Evolutionary conservation across 2,888 invertebrate species (phyloP).

Genomic region (Catotricha subobsoleta): DNA sequence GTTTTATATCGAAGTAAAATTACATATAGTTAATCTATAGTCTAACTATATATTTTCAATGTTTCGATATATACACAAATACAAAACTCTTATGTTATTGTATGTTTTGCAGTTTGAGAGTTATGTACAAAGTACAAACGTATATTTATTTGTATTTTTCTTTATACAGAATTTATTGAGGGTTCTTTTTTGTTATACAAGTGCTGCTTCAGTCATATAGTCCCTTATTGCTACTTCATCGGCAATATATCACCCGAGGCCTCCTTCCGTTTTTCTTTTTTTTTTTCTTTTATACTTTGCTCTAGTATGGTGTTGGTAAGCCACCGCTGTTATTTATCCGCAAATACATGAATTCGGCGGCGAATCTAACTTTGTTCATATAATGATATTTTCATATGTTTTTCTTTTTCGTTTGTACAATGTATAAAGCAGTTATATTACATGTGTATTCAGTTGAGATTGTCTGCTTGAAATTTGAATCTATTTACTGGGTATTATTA

Average conservation of each 20-base stretch:
- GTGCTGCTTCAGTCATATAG: no score
- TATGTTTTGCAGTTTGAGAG: no score
- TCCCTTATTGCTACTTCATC: constrained; percentile 7
- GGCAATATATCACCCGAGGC: constrained; percentile 4
- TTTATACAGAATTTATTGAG: background rate
- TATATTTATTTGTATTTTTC: no score
- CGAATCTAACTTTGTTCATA: constrained; percentile 6
- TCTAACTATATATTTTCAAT: no score
- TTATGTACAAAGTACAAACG: no score
- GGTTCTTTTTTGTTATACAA: no score
- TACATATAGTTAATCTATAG: no score
- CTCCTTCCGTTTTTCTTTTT: background rate
- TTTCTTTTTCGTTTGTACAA: constrained; percentile 1
- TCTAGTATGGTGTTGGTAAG: constrained; percentile 2
- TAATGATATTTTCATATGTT: no score
- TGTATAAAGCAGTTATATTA: background rate
- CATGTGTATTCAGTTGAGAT: background rate
- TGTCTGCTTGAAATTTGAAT: background rate
- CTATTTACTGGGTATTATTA: no score
- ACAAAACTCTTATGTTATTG: no score
- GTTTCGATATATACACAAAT: no score
- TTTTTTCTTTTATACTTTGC: background rate
- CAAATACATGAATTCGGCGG: constrained; percentile 8
- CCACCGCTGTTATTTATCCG: constrained; percentile 7
- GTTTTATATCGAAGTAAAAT: no score